Percentiles rank a stretch among this genome's conserved stretches.
Evolutionary conservation across 1,140 invertebrate species (phyloP).

Genomic region (Eumeta japonica): DNA sequence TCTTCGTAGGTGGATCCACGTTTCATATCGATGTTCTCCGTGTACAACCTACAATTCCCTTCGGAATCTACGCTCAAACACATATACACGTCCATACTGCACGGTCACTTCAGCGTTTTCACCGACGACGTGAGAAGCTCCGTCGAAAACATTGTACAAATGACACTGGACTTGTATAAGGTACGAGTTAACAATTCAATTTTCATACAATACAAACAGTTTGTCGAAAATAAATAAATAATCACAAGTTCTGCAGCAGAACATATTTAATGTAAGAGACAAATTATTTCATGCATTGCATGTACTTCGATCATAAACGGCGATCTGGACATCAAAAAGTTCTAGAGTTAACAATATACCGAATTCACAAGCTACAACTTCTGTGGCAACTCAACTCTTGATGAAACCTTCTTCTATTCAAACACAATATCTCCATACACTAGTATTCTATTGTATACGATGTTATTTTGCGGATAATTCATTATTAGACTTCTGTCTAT

Average conservation of each 20-base stretch:
- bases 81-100: constrained; percentile 82
- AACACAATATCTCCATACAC: no score
- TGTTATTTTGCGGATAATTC: no score
- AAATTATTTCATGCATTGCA: background rate
- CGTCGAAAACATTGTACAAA: constrained; percentile 66
- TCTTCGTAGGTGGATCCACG: constrained; percentile 84
- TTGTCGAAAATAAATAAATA: constrained; percentile 45
- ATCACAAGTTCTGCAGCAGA: no score
- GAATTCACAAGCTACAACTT: no score
- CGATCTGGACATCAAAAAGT: no score
- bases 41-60: constrained; percentile 84
- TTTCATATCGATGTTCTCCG: constrained; percentile 85
- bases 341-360: no score
- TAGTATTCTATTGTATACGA: no score
- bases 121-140: constrained; percentile 64
- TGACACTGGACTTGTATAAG: constrained; percentile 83
- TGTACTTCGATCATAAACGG: no score
- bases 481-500: no score
- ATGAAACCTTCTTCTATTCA: no score
- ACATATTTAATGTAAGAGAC: no score
- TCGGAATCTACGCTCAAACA: constrained; percentile 72
- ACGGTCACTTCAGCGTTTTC: constrained; percentile 74
- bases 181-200: constrained; percentile 59
- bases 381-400: no score
- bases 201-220: constrained; percentile 37